Evolutionary conservation across 1,140 invertebrate species (phyloP), one percentile per base, ranked within the genome.

Genomic region (Orchestia grillus): DNA sequence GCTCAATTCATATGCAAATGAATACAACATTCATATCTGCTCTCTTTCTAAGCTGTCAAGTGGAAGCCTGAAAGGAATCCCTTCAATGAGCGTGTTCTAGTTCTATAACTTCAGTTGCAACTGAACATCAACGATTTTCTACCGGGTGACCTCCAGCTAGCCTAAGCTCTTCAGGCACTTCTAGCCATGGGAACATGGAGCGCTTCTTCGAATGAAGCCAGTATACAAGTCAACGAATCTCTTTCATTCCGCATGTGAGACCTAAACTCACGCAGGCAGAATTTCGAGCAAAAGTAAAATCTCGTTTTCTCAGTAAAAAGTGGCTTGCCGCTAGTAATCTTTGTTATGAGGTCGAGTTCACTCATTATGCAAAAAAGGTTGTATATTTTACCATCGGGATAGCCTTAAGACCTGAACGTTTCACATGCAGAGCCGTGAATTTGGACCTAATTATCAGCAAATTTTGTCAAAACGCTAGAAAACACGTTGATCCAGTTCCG

Each of bases 301-400:
- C 88, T 19, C 3, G 4, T 19, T 94, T 91, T 41, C 41, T 42
- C 23, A 91, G 47, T 36, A 88, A 91, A 91, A 91, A 91, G 28
- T 43, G 44, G 44, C 41, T 41, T 42, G 92, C 92, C 44, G 41
- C 92, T 94, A 40, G 44, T 40, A 45, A 94, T 94, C 92, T 45
- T 40, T 47, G 44, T 94, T 94, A 44, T 47, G 92, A 94, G 92
- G 92, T 94, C 92, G 92, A 94, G 92, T 94, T 44, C 92, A 94
- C 92, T 94, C 92, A 94, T 94, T 94, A 94, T 94, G 92, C 44
- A 94, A 94, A 94, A 40, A 40, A 94, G 92, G 92, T 47, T 8
- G 47, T 47, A 94, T 94, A 41, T 94, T 94, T 94, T 11, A 47
- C 92, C 8, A 94, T 45, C 40, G 43, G 44, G 92, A 94, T 94